These are phyloP conservation scores for Rhyacophila evoluta DNA, from an alignment of 2,888 invertebrate genomes.

Conservation along the genomic window DNA sequence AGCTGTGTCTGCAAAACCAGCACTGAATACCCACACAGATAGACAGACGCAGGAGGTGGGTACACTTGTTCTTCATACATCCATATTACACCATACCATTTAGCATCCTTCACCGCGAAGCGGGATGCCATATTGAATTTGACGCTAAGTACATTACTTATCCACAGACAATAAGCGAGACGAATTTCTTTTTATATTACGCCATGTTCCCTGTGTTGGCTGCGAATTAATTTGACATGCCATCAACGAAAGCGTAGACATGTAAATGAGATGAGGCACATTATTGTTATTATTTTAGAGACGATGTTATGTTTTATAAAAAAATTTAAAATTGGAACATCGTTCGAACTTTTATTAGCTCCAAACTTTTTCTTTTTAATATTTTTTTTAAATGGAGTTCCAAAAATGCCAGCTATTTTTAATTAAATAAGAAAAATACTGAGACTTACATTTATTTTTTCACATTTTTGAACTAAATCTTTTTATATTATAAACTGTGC, in stretches of 20 bases:
- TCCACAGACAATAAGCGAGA: constrained; percentile 32
- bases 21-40: background rate
- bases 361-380: too few relatives aligned
- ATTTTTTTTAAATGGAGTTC: too few relatives aligned
- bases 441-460: too few relatives aligned
- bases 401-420: too few relatives aligned
- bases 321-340: too few relatives aligned
- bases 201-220: constrained; percentile 27
- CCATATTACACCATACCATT: constrained; percentile 32
- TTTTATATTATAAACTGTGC: too few relatives aligned
- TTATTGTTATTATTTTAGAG: background rate
- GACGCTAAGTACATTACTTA: constrained; percentile 46
- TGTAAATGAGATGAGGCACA: background rate
- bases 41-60: background rate
- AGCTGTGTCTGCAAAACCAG: background rate
- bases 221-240: constrained; percentile 22
- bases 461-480: too few relatives aligned
- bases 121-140: constrained; percentile 49
- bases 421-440: too few relatives aligned
- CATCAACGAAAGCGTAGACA: background rate
- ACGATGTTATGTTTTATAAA: too few relatives aligned
- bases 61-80: background rate
- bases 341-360: too few relatives aligned
- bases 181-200: constrained; percentile 28
- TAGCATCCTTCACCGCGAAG: constrained; percentile 42